Evolutionary conservation across 2,113 vertebrate genomes (phyloP), one percentile per base, ranked within the genome.

Genomic region (Nibea albiflora): DNA sequence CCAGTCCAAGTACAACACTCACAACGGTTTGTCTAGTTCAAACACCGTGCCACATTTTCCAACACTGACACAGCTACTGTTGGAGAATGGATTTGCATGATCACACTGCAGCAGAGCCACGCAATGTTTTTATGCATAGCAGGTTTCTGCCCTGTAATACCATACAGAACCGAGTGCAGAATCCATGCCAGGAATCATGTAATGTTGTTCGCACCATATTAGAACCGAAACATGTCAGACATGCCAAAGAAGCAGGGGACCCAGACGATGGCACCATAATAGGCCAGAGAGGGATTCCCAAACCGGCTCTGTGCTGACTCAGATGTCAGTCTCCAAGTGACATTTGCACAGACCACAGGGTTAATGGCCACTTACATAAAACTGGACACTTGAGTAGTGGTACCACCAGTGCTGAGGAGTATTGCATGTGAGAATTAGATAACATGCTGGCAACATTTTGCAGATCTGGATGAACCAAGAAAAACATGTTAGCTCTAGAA

Each of bases 301-400:
- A 92, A 87, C 70, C 11, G 84, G 78, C 46, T 66, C 61, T 1
- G 50, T 87, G 92, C 94, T 94, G 93, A 95, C 80, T 94, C 89
- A 89, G 89, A 79, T 26, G 28, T 14, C 42, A 60, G 50, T 46
- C 75, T 76, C 81, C 46, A 3, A 54, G 83, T 95, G 94, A 95
- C 93, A 90, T 96, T 95, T 95, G 78, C 73, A 49, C 57, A 54
- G 87, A 8, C 19, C 72, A 49, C 35, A 11, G 83, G 87, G 87
- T 90, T 75, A 91, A 78, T 17, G 73, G 19, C 11, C 4, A 2
- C 16, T 11, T 31, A 60, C 83, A 82, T 89, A 65, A 74, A 90
- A 90, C 54, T 62, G n/a, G 88, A 84, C 52, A 88, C 75, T 66
- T 52, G 86, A 90, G 78, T 84, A 50, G 70, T 72, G 70, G 64